These are phyloP conservation scores for Mantis religiosa DNA, from an alignment of 2,888 invertebrate species.

Conservation along the genomic window DNA sequence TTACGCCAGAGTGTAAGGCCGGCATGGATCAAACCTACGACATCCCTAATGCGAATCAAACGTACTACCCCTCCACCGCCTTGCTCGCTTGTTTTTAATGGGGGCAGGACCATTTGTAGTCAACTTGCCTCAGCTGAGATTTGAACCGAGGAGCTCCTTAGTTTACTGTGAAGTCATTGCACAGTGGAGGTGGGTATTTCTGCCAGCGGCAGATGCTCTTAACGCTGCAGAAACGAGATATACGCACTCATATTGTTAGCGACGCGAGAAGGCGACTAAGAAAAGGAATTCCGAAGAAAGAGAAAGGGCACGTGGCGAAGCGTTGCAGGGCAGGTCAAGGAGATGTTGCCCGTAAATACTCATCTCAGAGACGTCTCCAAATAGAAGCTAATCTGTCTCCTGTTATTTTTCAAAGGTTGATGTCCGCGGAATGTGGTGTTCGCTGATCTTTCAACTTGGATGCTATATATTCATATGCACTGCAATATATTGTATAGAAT, in stretches of 20 bases:
- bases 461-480: neutral
- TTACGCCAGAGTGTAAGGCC: too few relatives aligned
- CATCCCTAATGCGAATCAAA: too few relatives aligned
- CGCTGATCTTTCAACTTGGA: neutral
- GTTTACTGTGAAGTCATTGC: too few relatives aligned
- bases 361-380: neutral
- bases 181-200: too few relatives aligned
- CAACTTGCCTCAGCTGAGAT: too few relatives aligned
- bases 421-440: neutral
- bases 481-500: neutral
- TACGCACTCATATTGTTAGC: neutral
- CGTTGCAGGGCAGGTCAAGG: neutral
- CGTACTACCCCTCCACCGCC: too few relatives aligned
- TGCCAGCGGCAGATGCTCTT: too few relatives aligned
- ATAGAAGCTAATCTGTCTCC: neutral
- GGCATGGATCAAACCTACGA: too few relatives aligned
- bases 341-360: slow-evolving; percentile 7
- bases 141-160: too few relatives aligned
- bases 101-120: too few relatives aligned
- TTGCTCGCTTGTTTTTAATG: too few relatives aligned
- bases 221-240: neutral
- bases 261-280: neutral
- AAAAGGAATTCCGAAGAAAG: neutral
- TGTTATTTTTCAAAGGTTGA: neutral
- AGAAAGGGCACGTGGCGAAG: neutral